Evolutionary conservation across 2,797 vertebrate species (phyloP).

Genomic region (Tinamus major): DNA sequence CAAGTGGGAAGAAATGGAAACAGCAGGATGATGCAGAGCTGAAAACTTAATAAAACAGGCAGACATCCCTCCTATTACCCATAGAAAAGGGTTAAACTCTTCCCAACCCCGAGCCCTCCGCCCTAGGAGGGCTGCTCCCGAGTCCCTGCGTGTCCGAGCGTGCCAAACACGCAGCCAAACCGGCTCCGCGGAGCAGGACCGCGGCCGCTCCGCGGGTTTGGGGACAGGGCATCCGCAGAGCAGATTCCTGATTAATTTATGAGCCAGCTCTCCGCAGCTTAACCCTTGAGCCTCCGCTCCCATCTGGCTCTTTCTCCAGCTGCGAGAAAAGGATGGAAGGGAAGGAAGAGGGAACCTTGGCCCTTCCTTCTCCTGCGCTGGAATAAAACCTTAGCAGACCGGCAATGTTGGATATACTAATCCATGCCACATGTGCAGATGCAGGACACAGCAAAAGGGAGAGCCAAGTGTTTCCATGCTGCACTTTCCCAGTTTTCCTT

Average conservation of each 20-base stretch:
- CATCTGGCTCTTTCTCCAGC: neutral
- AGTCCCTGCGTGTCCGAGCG: neutral
- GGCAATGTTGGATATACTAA: neutral
- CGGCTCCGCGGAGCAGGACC: neutral
- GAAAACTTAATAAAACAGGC: neutral
- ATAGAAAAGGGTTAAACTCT: neutral
- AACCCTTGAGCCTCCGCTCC: neutral
- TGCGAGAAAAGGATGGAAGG: neutral
- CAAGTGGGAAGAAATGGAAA: neutral
- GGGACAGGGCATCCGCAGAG: neutral
- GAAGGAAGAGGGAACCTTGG: neutral
- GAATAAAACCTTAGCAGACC: neutral
- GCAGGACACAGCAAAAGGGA: neutral
- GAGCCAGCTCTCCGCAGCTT: neutral
- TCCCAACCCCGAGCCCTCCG: neutral
- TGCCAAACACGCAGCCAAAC: neutral
- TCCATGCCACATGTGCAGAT: fast-evolving
- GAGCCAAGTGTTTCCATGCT: fast-evolving
- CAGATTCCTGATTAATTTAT: neutral
- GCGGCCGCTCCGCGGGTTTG: fast-evolving
- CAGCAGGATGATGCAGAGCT: neutral
- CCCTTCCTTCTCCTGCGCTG: neutral
- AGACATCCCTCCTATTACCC: neutral
- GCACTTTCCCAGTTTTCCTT: neutral
- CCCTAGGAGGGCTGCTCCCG: neutral